phyloP scores from a whole-genome alignment of 2,888 invertebrate genomes.

The Tenthredo distinguenda region DNA sequence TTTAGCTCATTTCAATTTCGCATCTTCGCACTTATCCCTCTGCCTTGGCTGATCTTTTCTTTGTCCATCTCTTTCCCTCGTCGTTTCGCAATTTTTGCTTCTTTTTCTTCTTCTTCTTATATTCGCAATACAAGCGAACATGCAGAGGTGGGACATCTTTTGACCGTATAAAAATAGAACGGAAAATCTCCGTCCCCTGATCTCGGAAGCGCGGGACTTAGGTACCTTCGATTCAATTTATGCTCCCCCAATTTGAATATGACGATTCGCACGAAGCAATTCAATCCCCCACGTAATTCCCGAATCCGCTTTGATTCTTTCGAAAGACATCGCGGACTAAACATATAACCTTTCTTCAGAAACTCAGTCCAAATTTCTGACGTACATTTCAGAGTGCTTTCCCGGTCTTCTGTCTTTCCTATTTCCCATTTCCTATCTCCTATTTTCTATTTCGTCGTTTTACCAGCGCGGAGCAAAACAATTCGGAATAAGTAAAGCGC shows the following conservation, averaged over 20 bases:
- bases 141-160: conserved; percentile 10
- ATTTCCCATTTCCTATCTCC: background rate
- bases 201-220: conserved; percentile 1
- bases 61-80: conserved; percentile 34
- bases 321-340: conserved; percentile 32
- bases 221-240: conserved; percentile 41
- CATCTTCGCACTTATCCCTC: conserved; percentile 54
- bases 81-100: conserved; percentile 43
- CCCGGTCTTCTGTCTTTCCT: background rate
- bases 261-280: conserved; percentile 22
- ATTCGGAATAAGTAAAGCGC: background rate
- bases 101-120: conserved; percentile 37
- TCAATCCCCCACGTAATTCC: conserved; percentile 32
- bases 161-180: conserved; percentile 40
- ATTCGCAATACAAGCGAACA: background rate
- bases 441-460: background rate
- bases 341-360: conserved; percentile 21
- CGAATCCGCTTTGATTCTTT: conserved; percentile 42
- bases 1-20: conserved; percentile 55
- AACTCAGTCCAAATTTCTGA: background rate
- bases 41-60: background rate
- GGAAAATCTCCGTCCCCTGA: conserved; percentile 20
- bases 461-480: background rate
- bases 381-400: background rate
- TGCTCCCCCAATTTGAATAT: conserved; percentile 45